Conservation (phyloP, 2,113 vertebrate genomes). For the mouse (Mus musculus) region GRCm39 chr17:81134501-81135000, state of each 20-base stretch:
- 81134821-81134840: not conserved
- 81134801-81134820: conserved; percentile 17
- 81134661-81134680: not conserved
- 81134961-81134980: not conserved
- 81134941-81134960: not conserved
- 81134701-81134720: not conserved
- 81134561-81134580: not conserved
- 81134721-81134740: not conserved
- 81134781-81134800: not conserved
- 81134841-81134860: not conserved
- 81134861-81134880: not conserved
- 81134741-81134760: not conserved
- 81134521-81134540: not conserved
- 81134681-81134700: not conserved
- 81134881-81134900: no score
- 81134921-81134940: not conserved
- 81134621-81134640: not conserved
- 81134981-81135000: not conserved
- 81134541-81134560: not conserved
- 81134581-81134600: not conserved
- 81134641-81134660: conserved; percentile 1
- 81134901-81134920: not conserved
- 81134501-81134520: not conserved
- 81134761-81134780: not conserved
- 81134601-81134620: not conserved